Conservation (phyloP, 2,113 vertebrate genomes). For the Myanophis thanlyinensis region DNA sequence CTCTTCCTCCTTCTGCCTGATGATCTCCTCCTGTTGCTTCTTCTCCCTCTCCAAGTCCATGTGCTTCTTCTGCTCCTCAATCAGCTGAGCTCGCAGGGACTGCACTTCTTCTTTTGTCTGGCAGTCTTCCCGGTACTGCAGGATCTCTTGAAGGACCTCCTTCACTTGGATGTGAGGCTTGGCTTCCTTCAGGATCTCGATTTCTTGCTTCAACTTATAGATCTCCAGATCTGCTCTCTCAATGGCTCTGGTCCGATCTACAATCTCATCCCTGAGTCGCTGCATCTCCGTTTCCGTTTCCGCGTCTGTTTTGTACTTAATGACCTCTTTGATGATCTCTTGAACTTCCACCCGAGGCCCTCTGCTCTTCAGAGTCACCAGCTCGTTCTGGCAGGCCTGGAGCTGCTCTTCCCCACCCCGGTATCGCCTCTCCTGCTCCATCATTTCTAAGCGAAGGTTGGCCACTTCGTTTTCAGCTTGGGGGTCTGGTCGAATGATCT, state of each 20-base stretch:
- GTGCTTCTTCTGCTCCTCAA: slow-evolving; percentile 88
- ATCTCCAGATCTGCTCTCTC: slow-evolving; percentile 91
- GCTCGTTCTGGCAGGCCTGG: slow-evolving; percentile 79
- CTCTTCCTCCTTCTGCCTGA: slow-evolving; percentile 84
- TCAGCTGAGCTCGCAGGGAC: slow-evolving; percentile 78
- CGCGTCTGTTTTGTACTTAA: slow-evolving; percentile 94
- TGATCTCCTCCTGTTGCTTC: slow-evolving; percentile 80
- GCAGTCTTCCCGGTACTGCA: slow-evolving; percentile 91
- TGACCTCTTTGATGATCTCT: slow-evolving; percentile 94
- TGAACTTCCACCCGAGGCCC: slow-evolving; percentile 89
- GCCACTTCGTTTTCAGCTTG: slow-evolving; percentile 91
- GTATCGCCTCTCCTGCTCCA: slow-evolving; percentile 87
- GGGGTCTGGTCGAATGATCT: slow-evolving; percentile 94
- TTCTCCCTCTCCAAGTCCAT: slow-evolving; percentile 85
- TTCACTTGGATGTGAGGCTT: slow-evolving; percentile 91
- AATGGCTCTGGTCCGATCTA: slow-evolving; percentile 86
- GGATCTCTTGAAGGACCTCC: slow-evolving; percentile 91
- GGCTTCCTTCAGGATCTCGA: slow-evolving; percentile 86
- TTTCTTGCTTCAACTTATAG: slow-evolving; percentile 89
- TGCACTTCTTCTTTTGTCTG: slow-evolving; percentile 91
- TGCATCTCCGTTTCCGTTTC: slow-evolving; percentile 88
- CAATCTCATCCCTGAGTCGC: slow-evolving; percentile 89
- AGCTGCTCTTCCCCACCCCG: slow-evolving; percentile 83
- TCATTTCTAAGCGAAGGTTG: slow-evolving; percentile 89
- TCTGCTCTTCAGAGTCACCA: slow-evolving; percentile 78